Percentiles rank a stretch among this genome's conserved stretches.
Conservation (phyloP, 2,888 invertebrate genomes). For the Periphyllus acericola region DNA sequence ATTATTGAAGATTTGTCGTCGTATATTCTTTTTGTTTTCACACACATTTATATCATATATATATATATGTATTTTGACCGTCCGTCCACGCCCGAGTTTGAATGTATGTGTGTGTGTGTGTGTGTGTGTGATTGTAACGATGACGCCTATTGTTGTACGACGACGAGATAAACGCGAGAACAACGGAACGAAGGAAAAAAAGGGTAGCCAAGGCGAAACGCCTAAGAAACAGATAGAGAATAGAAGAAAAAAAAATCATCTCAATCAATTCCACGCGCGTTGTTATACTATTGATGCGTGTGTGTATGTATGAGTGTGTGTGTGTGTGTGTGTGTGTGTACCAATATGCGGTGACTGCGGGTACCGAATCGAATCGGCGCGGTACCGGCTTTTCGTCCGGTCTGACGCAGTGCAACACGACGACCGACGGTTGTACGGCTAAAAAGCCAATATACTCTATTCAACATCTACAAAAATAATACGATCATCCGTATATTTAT, state of each 20-base stretch:
- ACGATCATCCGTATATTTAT: no score
- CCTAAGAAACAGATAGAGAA: conserved; percentile 41
- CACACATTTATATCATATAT: conserved; percentile 40
- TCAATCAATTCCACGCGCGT: conserved; percentile 59
- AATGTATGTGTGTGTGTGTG: background rate
- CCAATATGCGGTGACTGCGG: background rate
- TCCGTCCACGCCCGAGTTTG: background rate
- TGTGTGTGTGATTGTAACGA: conserved; percentile 41
- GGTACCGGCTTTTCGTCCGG: conserved; percentile 33
- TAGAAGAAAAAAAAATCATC: conserved; percentile 44
- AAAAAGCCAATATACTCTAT: background rate
- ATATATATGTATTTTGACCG: background rate
- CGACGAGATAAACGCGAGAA: conserved; percentile 45
- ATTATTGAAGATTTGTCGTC: conserved; percentile 55
- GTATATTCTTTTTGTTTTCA: conserved; percentile 55
- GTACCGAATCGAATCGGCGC: conserved; percentile 57
- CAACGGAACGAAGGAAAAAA: conserved; percentile 52
- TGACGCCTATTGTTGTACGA: conserved; percentile 58
- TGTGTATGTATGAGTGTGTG: background rate
- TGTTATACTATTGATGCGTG: conserved; percentile 40
- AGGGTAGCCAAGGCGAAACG: conserved; percentile 58
- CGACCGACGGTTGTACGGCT: background rate
- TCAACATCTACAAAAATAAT: background rate
- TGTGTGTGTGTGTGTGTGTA: background rate
- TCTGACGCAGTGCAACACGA: background rate